A percentile compares a stretch with the other conserved stretches of the same genome.
phyloP scores from a whole-genome alignment of 2,113 vertebrate genomes.

The Paratilapia polleni region DNA sequence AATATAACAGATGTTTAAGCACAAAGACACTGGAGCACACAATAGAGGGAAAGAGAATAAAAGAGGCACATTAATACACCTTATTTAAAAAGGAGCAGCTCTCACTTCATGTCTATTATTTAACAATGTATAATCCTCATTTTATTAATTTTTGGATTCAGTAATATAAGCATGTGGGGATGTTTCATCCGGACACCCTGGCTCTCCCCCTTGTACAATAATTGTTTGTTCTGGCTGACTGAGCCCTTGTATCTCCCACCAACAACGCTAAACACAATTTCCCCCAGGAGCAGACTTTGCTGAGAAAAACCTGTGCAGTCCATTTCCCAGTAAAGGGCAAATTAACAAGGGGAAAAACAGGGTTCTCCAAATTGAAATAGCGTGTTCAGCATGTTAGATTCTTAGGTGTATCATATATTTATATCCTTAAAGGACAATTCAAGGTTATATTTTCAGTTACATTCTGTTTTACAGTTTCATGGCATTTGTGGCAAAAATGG shows the following conservation, averaged over 20 bases:
- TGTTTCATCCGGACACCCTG: constrained; percentile 48
- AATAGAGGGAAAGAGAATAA: constrained; percentile 4
- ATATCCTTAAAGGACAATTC: constrained; percentile 18
- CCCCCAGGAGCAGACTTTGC: constrained; percentile 52
- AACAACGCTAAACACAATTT: constrained; percentile 78
- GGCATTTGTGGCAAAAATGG: neutral
- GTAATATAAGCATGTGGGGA: constrained; percentile 53
- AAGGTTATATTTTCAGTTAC: constrained; percentile 41
- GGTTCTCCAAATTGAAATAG: constrained; percentile 23
- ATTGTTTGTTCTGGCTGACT: constrained; percentile 76
- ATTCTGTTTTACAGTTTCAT: neutral
- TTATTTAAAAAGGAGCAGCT: constrained; percentile 50
- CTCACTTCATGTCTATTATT: constrained; percentile 64
- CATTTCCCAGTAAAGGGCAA: constrained; percentile 68
- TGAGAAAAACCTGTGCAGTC: constrained; percentile 52
- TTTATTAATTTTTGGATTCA: constrained; percentile 58
- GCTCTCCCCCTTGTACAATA: constrained; percentile 71
- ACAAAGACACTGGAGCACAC: neutral
- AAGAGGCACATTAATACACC: constrained; percentile 55
- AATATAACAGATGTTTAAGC: neutral
- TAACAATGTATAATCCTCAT: constrained; percentile 67
- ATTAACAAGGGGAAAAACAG: constrained; percentile 50
- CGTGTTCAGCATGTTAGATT: constrained; percentile 28
- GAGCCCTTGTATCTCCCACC: constrained; percentile 67
- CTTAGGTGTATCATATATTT: neutral